Evolutionary conservation across 2,888 invertebrate genomes (phyloP), one percentile per base, ranked within the genome.

Genomic region (Frankliniella fusca): DNA sequence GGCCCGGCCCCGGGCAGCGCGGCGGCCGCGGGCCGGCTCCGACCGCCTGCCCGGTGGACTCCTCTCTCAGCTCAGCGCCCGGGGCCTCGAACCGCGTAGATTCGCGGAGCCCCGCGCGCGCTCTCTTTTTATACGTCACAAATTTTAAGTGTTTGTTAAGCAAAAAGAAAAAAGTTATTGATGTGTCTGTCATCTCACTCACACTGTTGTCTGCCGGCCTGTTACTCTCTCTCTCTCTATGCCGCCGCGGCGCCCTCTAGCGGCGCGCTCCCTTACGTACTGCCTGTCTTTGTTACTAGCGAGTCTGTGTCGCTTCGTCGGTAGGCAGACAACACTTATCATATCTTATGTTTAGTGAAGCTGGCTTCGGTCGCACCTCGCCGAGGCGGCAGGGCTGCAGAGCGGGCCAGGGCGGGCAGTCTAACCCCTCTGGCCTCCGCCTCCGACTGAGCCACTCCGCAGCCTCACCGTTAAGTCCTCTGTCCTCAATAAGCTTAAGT

Each of bases 131-230:
- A 76, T 76, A 76, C 70, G 70, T 76, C 70, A 76, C 70, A 76
- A 76, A 76, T 76, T 38, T 76, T 76, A 76, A 76, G 70, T 23
- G 70, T 76, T 76, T 76, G 70, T 76, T 76, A 76, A 76, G 70
- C 70, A 76, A 27, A 76, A 76, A 76, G 5, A 76, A 76, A 76
- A 27, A 76, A 23, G 70, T 12, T 8, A 27, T 27, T 76, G 70
- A 76, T 27, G 70, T 76, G 70, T 61, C 61, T 27, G 70, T 76
- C 70, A 61, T 76, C 70, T 27, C 70, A 11, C 70, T 76, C 70
- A 27, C 23, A 27, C 27, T 76, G 70, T 76, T 76, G 70, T 76
- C 70, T 76, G 70, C 70, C 70, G 12, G 38, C 70, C 70, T 27
- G 27, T 27, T 23, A 7, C 54, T 27, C 27, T 27, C 27, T 70